phyloP scores from a whole-genome alignment of 1,140 invertebrate genomes.

The Drosophila mojavensis region DNA sequence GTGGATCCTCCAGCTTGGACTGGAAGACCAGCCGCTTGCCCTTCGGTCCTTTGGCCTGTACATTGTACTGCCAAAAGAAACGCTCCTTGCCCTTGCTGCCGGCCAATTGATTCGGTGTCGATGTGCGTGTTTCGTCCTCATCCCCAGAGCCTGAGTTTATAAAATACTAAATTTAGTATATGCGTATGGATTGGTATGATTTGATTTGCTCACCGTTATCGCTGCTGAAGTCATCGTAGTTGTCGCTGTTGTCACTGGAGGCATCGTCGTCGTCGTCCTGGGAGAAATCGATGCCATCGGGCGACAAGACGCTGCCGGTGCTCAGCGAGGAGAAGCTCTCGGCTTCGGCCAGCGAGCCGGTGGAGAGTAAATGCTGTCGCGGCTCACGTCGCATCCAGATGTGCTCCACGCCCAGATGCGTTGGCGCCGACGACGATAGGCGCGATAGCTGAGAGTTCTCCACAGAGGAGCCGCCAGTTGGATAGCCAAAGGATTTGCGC shows the following conservation, averaged over 20 bases:
- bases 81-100: slow-evolving; percentile 89
- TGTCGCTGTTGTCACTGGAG: slow-evolving; percentile 91
- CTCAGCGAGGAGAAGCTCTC: slow-evolving; percentile 94
- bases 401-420: slow-evolving; percentile 88
- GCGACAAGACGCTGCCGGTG: slow-evolving; percentile 92
- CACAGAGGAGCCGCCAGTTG: slow-evolving; percentile 19
- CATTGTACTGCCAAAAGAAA: slow-evolving; percentile 99
- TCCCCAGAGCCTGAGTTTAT: slow-evolving; percentile 87
- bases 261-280: slow-evolving; percentile 94
- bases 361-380: slow-evolving; percentile 93
- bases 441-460: slow-evolving; percentile 85
- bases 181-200: neutral
- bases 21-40: slow-evolving; percentile 93
- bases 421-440: slow-evolving; percentile 93
- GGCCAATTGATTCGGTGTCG: slow-evolving; percentile 84
- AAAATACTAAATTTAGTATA: slow-evolving; percentile 7
- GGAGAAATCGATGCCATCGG: slow-evolving; percentile 91
- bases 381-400: slow-evolving; percentile 94
- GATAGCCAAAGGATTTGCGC: slow-evolving; percentile 71
- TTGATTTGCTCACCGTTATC: slow-evolving; percentile 87
- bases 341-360: slow-evolving; percentile 92
- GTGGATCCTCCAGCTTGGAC: slow-evolving; percentile 95
- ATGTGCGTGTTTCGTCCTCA: slow-evolving; percentile 86
- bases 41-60: slow-evolving; percentile 99
- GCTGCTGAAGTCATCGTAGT: slow-evolving; percentile 93